Percentiles rank a stretch among this genome's conserved stretches.
Evolutionary conservation across 2,113 vertebrate species (phyloP).

Genomic region (Chinchilla lanigera): DNA sequence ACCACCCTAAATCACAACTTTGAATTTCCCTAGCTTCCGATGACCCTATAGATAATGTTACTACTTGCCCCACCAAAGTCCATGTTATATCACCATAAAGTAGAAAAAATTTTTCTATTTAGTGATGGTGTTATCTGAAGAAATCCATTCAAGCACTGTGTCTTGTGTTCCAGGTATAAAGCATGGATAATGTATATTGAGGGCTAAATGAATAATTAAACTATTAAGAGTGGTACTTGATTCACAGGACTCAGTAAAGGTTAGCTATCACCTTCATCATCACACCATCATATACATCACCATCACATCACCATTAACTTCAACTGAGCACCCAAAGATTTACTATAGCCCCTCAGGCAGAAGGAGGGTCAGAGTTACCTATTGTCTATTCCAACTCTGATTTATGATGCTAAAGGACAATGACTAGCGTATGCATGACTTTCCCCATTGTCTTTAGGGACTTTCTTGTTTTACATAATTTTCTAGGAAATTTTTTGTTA

Average conservation of each 20-base stretch:
- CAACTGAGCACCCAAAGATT: not conserved
- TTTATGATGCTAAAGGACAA: conserved; percentile 1
- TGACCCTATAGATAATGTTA: not conserved
- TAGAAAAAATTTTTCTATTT: not conserved
- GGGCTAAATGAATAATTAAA: not conserved
- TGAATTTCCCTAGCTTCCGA: not conserved
- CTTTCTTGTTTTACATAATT: not conserved
- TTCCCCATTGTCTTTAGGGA: not conserved
- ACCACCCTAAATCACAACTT: not conserved
- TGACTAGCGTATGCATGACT: not conserved
- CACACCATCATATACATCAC: not conserved
- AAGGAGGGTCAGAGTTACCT: not conserved
- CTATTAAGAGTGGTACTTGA: not conserved
- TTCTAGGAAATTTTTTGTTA: not conserved
- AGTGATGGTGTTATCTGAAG: not conserved
- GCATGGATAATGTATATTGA: not conserved
- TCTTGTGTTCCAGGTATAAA: not conserved
- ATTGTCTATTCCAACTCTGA: not conserved
- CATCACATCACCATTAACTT: not conserved
- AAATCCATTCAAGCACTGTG: not conserved
- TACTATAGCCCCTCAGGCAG: not conserved
- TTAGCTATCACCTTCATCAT: not conserved
- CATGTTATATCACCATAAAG: not conserved
- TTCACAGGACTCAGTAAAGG: not conserved
- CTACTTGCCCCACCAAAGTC: not conserved